Conservation (phyloP, 2,797 vertebrate species). For the Lutjanus campechanus region DNA sequence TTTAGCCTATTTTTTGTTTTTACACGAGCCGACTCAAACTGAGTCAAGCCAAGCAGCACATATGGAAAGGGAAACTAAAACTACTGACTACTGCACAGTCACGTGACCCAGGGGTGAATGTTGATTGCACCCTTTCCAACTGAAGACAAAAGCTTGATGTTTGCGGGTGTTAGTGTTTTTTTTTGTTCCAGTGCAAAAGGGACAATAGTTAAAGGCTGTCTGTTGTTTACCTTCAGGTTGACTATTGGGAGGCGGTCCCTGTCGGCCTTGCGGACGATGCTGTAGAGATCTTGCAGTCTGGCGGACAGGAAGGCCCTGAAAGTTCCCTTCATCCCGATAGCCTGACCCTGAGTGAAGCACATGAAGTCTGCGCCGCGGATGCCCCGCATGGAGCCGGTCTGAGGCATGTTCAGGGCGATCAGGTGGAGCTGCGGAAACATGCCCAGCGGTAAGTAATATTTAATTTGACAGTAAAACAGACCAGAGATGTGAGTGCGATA, state of each 20-base stretch:
- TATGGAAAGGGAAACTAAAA: no score
- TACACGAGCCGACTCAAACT: no score
- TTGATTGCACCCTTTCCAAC: not conserved
- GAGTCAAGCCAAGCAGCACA: no score
- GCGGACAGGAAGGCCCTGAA: conserved; percentile 96
- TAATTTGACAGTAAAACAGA: no score
- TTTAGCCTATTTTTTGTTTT: no score
- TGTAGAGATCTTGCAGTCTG: conserved; percentile 92
- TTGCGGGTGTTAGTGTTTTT: no score
- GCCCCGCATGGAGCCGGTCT: conserved; percentile 89
- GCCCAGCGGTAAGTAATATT: not conserved
- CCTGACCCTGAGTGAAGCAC: conserved; percentile 95
- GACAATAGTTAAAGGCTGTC: no score
- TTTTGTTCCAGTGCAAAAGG: no score
- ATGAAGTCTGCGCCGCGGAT: conserved; percentile 92
- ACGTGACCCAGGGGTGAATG: no score
- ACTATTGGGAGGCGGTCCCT: conserved; percentile 86
- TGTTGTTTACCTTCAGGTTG: conserved; percentile 89
- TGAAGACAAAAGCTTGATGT: no score
- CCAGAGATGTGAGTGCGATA: not conserved
- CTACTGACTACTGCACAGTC: no score
- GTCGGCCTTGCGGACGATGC: conserved; percentile 91
- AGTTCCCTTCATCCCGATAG: conserved; percentile 91
- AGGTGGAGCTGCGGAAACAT: conserved; percentile 90
- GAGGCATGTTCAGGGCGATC: conserved; percentile 90